phyloP scores from a whole-genome alignment of 1,140 invertebrate genomes.

The Heliconius melpomene region DNA sequence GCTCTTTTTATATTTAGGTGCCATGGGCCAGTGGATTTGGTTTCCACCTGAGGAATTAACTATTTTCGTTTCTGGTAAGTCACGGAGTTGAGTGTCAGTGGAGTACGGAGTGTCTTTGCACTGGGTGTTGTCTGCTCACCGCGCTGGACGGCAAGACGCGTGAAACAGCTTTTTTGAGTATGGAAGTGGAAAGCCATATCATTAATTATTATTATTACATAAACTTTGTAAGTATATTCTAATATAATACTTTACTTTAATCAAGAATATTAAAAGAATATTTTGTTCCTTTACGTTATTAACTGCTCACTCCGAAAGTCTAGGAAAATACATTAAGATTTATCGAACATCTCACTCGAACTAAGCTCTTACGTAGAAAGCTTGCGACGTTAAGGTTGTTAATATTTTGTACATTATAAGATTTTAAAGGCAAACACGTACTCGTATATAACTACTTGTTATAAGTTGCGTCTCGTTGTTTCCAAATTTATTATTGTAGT shows the following conservation, averaged over 20 bases:
- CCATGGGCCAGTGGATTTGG: no score
- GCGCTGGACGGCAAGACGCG: no score
- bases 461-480: neutral
- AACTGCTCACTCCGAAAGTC: neutral
- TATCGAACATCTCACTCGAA: slow-evolving; percentile 2
- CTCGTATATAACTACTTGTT: neutral
- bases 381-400: neutral
- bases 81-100: no score
- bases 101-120: no score
- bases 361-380: neutral
- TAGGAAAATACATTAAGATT: slow-evolving; percentile 13
- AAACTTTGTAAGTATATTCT: neutral
- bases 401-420: slow-evolving; percentile 4
- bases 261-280: neutral
- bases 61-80: no score
- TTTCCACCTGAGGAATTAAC: no score
- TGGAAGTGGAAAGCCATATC: neutral
- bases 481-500: no score
- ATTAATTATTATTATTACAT: neutral
- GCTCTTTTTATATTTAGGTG: neutral
- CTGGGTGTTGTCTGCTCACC: no score
- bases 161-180: no score
- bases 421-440: neutral
- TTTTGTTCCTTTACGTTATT: neutral
- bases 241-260: neutral